Conservation (phyloP, 2,113 vertebrate genomes). For the Vanacampus margaritifer region DNA sequence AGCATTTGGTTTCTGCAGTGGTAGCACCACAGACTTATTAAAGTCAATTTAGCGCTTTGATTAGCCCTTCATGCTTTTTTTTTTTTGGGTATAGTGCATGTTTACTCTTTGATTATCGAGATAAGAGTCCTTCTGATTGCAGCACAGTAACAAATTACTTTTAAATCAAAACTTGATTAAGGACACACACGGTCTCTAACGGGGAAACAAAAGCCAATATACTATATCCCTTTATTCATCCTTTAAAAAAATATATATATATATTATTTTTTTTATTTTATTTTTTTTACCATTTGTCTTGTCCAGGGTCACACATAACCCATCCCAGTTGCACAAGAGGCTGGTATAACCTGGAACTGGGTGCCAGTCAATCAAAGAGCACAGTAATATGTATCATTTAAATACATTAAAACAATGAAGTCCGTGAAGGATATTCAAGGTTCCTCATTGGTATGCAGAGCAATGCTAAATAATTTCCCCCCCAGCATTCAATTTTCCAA, state of each 20-base stretch:
- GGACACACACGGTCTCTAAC: neutral
- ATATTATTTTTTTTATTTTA: neutral
- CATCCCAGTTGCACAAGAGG: neutral
- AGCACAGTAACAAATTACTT: too few relatives aligned
- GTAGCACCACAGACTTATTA: too few relatives aligned
- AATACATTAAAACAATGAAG: neutral
- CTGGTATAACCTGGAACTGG: neutral
- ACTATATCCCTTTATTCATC: neutral
- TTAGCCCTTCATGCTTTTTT: too few relatives aligned
- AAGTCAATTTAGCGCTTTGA: too few relatives aligned
- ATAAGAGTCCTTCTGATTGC: too few relatives aligned
- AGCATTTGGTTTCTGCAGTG: too few relatives aligned
- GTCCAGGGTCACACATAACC: neutral
- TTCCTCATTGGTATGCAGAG: slow-evolving; percentile 67
- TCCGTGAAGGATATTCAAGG: slow-evolving; percentile 33
- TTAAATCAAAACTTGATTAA: neutral
- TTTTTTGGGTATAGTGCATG: too few relatives aligned
- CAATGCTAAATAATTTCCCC: slow-evolving; percentile 51
- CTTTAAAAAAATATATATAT: too few relatives aligned
- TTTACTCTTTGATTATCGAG: too few relatives aligned
- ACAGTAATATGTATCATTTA: neutral
- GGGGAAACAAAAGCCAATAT: too few relatives aligned
- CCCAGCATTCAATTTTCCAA: slow-evolving; percentile 57
- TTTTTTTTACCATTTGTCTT: neutral
- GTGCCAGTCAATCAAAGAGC: neutral